phyloP scores from a whole-genome alignment of 2,888 invertebrate species.

The Parelbella ahira region DNA sequence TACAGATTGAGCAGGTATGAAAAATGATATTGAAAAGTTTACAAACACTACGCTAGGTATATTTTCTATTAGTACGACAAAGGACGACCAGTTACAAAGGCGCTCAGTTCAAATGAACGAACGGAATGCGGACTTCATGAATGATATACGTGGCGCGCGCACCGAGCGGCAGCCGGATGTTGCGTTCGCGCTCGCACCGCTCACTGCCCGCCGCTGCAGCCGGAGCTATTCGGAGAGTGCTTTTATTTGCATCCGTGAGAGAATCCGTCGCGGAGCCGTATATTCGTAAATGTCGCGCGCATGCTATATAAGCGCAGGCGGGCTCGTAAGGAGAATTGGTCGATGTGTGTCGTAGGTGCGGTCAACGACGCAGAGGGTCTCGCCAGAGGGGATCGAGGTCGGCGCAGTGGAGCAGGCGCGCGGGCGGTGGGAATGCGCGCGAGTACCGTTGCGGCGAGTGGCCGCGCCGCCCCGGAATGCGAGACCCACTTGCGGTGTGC shows the following conservation, averaged over 20 bases:
- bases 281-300: slow-evolving; percentile 3
- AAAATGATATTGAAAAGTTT: too few species aligned
- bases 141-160: slow-evolving; percentile 9
- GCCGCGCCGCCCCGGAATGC: slow-evolving; percentile 62
- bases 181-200: too few species aligned
- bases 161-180: slow-evolving; percentile 11
- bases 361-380: slow-evolving; percentile 36
- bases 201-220: too few species aligned
- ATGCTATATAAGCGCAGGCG: too few species aligned
- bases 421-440: slow-evolving; percentile 69
- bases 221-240: too few species aligned
- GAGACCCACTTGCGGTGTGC: slow-evolving; percentile 69
- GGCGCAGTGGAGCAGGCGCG: slow-evolving; percentile 44
- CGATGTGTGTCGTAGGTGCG: slow-evolving; percentile 45
- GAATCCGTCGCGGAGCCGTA: too few species aligned
- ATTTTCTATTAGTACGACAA: too few species aligned
- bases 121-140: slow-evolving; percentile 15
- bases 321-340: slow-evolving; percentile 35
- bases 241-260: too few species aligned
- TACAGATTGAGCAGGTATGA: slow-evolving; percentile 14
- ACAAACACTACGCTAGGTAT: too few species aligned
- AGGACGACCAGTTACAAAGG: not conserved
- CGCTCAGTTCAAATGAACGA: slow-evolving; percentile 7
- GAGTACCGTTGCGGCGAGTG: slow-evolving; percentile 74
- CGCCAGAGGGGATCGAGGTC: slow-evolving; percentile 50